These are phyloP conservation scores for Scolopax rusticola DNA, from an alignment of 2,797 vertebrate genomes.

Conservation along the genomic window DNA sequence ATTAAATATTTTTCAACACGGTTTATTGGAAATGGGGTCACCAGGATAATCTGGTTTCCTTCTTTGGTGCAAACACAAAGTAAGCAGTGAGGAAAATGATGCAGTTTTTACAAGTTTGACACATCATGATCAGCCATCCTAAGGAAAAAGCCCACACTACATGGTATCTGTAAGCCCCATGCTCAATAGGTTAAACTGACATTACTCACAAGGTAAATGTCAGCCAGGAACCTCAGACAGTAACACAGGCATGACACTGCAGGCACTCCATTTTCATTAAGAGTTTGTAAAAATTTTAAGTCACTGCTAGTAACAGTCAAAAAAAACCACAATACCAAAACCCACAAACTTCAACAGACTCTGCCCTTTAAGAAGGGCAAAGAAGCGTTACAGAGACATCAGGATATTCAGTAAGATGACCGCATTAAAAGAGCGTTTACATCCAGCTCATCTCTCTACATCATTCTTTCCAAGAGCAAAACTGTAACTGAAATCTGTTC, in stretches of 20 bases:
- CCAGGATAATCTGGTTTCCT: not conserved
- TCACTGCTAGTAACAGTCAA: not conserved
- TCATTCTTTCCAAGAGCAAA: not conserved
- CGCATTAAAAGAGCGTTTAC: not conserved
- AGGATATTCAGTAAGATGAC: not conserved
- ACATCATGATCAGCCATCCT: not conserved
- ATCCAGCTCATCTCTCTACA: not conserved
- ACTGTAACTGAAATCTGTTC: not conserved
- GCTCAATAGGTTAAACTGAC: not conserved
- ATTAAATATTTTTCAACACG: not conserved
- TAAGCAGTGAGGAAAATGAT: not conserved
- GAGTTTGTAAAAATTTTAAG: not conserved
- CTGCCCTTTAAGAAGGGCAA: not conserved
- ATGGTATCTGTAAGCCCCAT: not conserved
- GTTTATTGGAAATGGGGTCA: not conserved
- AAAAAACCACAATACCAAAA: not conserved
- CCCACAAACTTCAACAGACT: not conserved
- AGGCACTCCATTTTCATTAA: not conserved
- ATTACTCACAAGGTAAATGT: not conserved
- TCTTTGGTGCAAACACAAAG: not conserved
- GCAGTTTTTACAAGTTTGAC: not conserved
- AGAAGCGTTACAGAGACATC: not conserved
- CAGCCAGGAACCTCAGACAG: not conserved
- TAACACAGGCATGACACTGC: no score
- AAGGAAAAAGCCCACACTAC: not conserved